phyloP scores from a whole-genome alignment of 2,113 vertebrate species.

The Thomomys bottae region DNA sequence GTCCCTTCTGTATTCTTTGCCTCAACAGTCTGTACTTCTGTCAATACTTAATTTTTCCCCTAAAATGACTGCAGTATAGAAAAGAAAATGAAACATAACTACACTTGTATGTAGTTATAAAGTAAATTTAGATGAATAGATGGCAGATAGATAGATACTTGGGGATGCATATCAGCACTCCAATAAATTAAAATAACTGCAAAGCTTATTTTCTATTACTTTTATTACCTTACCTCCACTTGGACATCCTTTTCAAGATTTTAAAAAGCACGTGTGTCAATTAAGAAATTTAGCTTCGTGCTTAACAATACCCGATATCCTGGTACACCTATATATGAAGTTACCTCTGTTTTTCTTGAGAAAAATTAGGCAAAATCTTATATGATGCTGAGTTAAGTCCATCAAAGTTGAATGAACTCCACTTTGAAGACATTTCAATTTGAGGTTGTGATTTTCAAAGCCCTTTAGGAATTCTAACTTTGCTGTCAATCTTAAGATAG shows the following conservation, averaged over 20 bases:
- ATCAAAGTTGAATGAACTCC: conserved; percentile 62
- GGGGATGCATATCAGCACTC: background rate
- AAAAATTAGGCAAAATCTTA: conserved; percentile 70
- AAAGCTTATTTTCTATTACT: conserved; percentile 22
- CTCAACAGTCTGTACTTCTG: background rate
- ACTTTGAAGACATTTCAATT: conserved; percentile 63
- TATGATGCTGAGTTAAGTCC: conserved; percentile 24
- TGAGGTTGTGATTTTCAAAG: conserved; percentile 63
- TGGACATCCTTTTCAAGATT: conserved; percentile 21
- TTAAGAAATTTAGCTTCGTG: conserved; percentile 58
- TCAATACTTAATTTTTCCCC: background rate
- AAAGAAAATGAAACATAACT: background rate
- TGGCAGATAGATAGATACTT: background rate
- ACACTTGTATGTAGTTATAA: no score
- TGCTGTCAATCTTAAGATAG: background rate
- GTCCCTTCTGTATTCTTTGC: background rate
- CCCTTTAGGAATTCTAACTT: conserved; percentile 43
- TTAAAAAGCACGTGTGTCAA: conserved; percentile 42
- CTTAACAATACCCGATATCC: conserved; percentile 66
- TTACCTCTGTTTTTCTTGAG: conserved; percentile 68
- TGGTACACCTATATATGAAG: conserved; percentile 45
- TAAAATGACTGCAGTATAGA: background rate
- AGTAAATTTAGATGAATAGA: no score
- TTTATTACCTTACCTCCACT: background rate
- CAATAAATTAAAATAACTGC: conserved; percentile 27